Evolutionary conservation across 2,888 invertebrate genomes (phyloP), one percentile per base, ranked within the genome.

Genomic region (Caenorhabditis wallacei): DNA sequence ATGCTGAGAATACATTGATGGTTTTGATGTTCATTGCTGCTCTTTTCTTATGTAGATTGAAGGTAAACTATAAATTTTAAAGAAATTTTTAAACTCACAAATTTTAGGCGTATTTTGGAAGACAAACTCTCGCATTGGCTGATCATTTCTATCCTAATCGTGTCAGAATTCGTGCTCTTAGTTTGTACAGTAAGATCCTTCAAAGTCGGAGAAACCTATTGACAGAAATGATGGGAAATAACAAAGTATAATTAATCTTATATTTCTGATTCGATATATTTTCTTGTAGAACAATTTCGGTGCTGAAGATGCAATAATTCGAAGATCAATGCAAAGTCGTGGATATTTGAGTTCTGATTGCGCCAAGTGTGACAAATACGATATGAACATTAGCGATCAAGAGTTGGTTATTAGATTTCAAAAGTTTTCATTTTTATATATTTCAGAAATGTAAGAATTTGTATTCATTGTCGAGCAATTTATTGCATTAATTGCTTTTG

Each of bases 401-500:
- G 81, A 82, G 88, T 89, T 48, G 35, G 82, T 53, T 26, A 13
- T 53, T 8, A 8, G 16, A 16, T 11, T 24, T 30, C 10, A 13
- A 20, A 8, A 51, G 13, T 2, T 8, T 13, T 51, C 0, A 8
- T 13, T 57, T 24, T 37, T 54, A n/a, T n/a, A n/a, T 46, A 11
- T 74, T 76, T 46, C 61, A 89, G 86, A 46, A 89, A 88, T 78
- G 82, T 85, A 16, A 82, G 90, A n/a, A 61, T 89, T 11, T 90
- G 90, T 61, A 68, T 84, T 10, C 71, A 85, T 16, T 90, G 90
- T 54, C 82, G 83, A 37, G 72, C 87, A 3, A 80, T 90, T 53
- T 90, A 89, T 70, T 90, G 90, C 61, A 82, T 90, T 37, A 80
- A 85, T 51, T 90, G 90, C 63, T 90, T 87, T 72, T 85, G 56